These are phyloP conservation scores for Raphicerus campestris DNA, from an alignment of 2,113 vertebrate species.

Conservation along the genomic window DNA sequence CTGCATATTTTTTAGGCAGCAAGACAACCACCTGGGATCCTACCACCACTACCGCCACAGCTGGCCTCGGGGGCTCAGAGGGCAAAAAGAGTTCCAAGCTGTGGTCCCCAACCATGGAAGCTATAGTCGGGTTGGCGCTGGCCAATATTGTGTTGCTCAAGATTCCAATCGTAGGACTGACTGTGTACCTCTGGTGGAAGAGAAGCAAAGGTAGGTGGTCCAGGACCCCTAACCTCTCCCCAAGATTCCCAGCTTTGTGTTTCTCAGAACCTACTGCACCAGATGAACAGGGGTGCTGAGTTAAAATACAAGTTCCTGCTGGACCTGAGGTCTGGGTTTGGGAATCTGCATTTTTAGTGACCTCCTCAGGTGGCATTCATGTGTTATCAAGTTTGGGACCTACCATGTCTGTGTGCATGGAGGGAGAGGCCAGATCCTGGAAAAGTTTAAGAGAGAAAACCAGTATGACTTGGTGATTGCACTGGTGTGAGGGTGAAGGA, in stretches of 20 bases:
- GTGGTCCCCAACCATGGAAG: neutral
- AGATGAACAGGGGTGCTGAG: neutral
- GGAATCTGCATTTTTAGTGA: neutral
- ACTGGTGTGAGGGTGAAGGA: rapidly evolving
- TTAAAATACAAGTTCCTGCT: neutral
- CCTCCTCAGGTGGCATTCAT: neutral
- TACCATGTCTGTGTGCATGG: rapidly evolving
- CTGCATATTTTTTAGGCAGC: neutral
- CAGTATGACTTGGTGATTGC: neutral
- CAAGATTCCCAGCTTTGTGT: neutral
- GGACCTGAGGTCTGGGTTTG: neutral
- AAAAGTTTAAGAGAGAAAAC: neutral
- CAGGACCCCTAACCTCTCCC: rapidly evolving
- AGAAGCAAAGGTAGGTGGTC: constrained; percentile 31
- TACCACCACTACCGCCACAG: neutral
- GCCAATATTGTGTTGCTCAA: neutral
- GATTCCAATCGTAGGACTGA: neutral
- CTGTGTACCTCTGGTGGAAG: neutral
- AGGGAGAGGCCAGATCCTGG: neutral
- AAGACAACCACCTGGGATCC: neutral
- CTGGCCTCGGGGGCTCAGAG: rapidly evolving
- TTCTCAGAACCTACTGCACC: neutral
- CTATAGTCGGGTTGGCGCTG: neutral
- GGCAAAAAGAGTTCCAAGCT: rapidly evolving
- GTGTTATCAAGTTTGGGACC: neutral